Conservation (phyloP, 1,140 invertebrate genomes). For the Lanistes nyassanus region DNA sequence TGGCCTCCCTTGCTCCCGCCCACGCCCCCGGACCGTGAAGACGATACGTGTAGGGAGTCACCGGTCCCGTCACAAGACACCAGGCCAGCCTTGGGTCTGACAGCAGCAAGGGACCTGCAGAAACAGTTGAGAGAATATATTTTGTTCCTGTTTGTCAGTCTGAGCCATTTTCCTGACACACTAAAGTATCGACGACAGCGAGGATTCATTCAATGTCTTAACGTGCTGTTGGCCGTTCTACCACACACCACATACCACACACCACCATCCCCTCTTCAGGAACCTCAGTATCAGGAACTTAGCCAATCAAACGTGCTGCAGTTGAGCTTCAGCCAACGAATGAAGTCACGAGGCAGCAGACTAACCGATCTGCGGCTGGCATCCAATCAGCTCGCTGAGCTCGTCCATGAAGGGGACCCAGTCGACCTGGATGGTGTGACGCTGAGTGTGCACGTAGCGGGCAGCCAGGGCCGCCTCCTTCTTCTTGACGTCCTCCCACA, state of each 20-base stretch:
- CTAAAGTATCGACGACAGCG: no score
- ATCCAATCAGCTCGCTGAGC: conserved; percentile 65
- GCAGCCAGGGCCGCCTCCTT: conserved; percentile 47
- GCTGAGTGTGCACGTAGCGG: conserved; percentile 45
- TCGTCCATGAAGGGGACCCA: conserved; percentile 69
- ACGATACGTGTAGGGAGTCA: conserved; percentile 69
- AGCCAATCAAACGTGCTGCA: no score
- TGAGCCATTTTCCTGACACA: not conserved
- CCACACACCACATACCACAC: not conserved
- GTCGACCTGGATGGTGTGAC: conserved; percentile 66
- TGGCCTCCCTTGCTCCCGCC: conserved; percentile 66
- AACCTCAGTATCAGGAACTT: no score
- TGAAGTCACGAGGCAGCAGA: not conserved
- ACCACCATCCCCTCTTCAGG: no score
- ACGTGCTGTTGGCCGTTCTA: not conserved
- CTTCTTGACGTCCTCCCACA: conserved; percentile 51
- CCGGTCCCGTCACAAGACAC: conserved; percentile 62
- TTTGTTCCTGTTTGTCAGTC: not conserved
- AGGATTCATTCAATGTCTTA: no score
- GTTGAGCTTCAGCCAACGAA: no score
- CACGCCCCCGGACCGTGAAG: conserved; percentile 66
- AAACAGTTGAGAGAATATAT: not conserved
- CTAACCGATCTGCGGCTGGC: conserved; percentile 63
- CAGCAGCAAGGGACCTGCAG: not conserved
- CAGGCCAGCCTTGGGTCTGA: conserved; percentile 63